Conservation (phyloP, 2,113 vertebrate genomes). For the Ardeotis arabs region DNA sequence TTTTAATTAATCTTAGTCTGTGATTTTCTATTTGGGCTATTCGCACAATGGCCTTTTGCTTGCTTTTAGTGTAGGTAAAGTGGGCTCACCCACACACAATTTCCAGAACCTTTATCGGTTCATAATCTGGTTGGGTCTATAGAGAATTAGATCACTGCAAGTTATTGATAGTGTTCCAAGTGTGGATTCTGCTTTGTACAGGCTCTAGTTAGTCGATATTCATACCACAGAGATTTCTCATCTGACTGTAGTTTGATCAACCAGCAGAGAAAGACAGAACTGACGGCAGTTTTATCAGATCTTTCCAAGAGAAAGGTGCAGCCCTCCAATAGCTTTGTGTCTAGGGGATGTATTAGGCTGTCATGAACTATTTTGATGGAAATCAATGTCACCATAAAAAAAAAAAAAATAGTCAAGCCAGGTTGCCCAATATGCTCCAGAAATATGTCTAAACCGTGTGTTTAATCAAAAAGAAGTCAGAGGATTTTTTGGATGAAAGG, state of each 20-base stretch:
- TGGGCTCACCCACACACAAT: background rate
- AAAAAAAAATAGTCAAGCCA: background rate
- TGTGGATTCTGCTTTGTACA: background rate
- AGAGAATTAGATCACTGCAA: background rate
- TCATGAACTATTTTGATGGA: background rate
- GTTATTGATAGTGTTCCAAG: background rate
- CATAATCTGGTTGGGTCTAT: background rate
- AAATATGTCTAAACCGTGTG: background rate
- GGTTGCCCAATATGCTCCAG: background rate
- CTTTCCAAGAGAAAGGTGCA: background rate
- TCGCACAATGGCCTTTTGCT: background rate
- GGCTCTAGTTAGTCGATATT: background rate
- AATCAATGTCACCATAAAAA: background rate
- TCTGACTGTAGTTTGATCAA: background rate
- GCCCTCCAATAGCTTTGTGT: background rate
- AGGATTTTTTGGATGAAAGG: background rate
- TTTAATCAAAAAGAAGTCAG: background rate
- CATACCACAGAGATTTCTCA: background rate
- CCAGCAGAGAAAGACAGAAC: background rate
- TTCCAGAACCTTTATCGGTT: background rate
- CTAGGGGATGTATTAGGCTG: background rate
- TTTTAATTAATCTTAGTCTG: background rate
- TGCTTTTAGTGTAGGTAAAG: background rate
- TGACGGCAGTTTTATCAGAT: background rate
- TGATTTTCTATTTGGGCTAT: background rate